Evolutionary conservation across 2,797 vertebrate genomes (phyloP), one percentile per base, ranked within the genome.

Genomic region (Diplodus puntazzo): DNA sequence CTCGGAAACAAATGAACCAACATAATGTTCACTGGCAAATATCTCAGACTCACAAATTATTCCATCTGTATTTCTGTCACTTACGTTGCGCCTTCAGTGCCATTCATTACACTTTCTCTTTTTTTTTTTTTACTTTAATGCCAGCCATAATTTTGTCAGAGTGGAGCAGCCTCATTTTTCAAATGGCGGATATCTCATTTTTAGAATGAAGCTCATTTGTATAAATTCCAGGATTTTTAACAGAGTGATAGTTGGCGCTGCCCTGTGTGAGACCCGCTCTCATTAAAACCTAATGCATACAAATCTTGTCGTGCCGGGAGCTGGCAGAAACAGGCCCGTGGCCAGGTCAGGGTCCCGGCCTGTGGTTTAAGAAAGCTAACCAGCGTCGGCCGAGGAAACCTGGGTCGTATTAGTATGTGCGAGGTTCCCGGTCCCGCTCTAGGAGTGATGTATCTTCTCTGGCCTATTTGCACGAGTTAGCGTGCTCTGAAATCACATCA

Each of bases 221-320:
- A 77, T 72, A 69, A 69, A 54, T 64, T 54, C 30, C 67, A 59
- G 71, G 55, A 48, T 84, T 88, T 83, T 62, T 7, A 69, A 63
- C 64, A 48, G 68, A 81, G 67, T 70, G 43, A 70, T 79, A 78
- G 73, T 73, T 73, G 59, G 72, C 75, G 69, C 61, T 48, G 72
- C 72, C 72, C 79, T 66, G 52, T 64, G 11, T 89, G 75, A 84
- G 81, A 83, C 59, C 75, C 48, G 61, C 53, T 74, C 75, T 87
- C 79, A 74, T 91, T 90, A 89, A 89, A 88, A 68, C 48, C 52
- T 85, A 82, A 81, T 85, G 57, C 73, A 63, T 79, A 72, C 71
- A 86, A 83, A 88, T 82, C 79, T 70, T 69, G 62, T 70, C 66
- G 62, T 68, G 78, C 80, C 69, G 76, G 12, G 59, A 80, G 75